Conservation (phyloP, 2,888 invertebrate species). For the Rutpela maculata region DNA sequence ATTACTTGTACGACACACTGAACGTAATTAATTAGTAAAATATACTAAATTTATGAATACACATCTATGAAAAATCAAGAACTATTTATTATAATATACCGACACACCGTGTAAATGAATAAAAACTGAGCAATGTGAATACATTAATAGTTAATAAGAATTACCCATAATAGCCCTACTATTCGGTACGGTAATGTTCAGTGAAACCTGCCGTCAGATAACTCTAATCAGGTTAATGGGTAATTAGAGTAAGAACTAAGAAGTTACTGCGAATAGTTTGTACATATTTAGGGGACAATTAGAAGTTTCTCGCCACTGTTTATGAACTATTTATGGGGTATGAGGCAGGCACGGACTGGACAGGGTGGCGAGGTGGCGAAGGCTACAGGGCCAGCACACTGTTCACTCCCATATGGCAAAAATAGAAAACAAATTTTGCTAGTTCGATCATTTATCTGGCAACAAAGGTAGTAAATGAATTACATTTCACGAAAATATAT, state of each 20-base stretch:
- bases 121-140: slow-evolving; percentile 4
- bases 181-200: slow-evolving; percentile 45
- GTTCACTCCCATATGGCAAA: no score
- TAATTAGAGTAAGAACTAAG: slow-evolving; percentile 64
- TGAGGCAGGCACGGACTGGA: no score
- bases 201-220: slow-evolving; percentile 55
- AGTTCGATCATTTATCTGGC: no score
- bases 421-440: no score
- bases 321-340: slow-evolving; percentile 54
- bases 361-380: no score
- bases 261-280: slow-evolving; percentile 58
- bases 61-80: neutral
- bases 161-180: neutral
- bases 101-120: neutral
- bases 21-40: no score
- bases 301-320: slow-evolving; percentile 60
- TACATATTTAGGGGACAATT: slow-evolving; percentile 67
- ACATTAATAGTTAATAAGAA: slow-evolving; percentile 3
- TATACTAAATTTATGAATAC: no score
- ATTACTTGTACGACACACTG: no score
- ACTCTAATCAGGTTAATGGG: slow-evolving; percentile 67
- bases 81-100: neutral
- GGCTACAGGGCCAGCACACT: no score
- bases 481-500: no score
- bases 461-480: no score